A percentile compares a stretch with the other conserved stretches of the same genome.
Conservation (phyloP, 2,888 invertebrate genomes). For the Hemistola chrysoprasaria region DNA sequence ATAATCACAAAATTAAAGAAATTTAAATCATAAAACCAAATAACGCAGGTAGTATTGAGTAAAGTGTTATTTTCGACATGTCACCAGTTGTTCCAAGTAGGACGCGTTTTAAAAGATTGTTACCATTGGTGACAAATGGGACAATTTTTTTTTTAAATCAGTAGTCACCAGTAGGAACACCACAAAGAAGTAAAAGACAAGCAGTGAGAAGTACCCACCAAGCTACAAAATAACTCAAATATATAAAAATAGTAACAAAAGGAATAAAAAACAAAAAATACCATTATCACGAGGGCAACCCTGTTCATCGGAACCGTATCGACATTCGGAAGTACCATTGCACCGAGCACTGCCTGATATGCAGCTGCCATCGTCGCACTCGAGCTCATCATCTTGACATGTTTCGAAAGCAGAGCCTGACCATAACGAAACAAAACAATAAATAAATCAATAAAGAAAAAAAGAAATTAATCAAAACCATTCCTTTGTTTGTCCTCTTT, state of each 20-base stretch:
- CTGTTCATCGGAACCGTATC: slow-evolving; percentile 67
- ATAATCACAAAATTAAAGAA: slow-evolving; percentile 1
- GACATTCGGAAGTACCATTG: slow-evolving; percentile 67
- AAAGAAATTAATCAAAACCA: no score
- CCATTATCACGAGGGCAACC: slow-evolving; percentile 40
- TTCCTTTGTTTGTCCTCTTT: no score
- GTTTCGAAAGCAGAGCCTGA: slow-evolving; percentile 41
- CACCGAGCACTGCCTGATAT: slow-evolving; percentile 63
- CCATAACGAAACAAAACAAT: slow-evolving; percentile 1
- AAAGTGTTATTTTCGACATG: no score
- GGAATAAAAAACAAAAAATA: slow-evolving; percentile 27
- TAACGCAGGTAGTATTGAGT: no score
- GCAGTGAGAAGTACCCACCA: no score
- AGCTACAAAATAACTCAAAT: slow-evolving; percentile 15
- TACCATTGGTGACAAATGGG: no score
- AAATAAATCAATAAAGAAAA: neutral
- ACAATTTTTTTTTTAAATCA: no score
- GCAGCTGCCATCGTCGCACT: slow-evolving; percentile 81
- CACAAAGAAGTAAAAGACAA: no score
- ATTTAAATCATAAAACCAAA: neutral
- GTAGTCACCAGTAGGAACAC: no score
- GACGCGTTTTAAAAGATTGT: no score
- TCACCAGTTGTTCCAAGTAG: no score
- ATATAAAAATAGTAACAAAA: slow-evolving; percentile 13
- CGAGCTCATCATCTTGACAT: slow-evolving; percentile 44